Percentiles rank a stretch among this genome's conserved stretches.
Evolutionary conservation across 2,113 vertebrate species (phyloP).

Genomic region (Ctenodactylus gundi): DNA sequence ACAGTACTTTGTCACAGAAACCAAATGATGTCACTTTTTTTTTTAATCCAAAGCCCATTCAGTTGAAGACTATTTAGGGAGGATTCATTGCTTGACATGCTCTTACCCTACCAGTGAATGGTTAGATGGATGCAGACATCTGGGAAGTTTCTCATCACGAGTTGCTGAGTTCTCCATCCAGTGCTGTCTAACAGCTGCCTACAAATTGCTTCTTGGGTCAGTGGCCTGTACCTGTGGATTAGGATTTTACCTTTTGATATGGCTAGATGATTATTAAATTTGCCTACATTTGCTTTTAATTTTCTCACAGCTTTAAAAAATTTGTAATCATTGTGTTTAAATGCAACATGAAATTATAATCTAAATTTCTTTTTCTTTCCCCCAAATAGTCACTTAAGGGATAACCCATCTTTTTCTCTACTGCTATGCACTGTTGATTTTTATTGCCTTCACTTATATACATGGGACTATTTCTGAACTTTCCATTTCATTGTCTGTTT

Average conservation of each 20-base stretch:
- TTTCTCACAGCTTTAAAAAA: background rate
- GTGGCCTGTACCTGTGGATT: background rate
- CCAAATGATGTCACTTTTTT: background rate
- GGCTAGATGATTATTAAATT: background rate
- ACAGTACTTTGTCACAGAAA: background rate
- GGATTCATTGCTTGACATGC: background rate
- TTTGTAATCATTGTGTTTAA: background rate
- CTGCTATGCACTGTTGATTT: background rate
- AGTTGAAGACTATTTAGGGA: background rate
- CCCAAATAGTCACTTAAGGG: background rate
- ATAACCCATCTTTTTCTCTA: background rate
- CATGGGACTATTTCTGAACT: background rate
- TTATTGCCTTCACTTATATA: background rate
- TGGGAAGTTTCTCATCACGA: background rate
- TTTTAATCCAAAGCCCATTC: background rate
- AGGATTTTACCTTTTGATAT: background rate
- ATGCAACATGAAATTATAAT: background rate
- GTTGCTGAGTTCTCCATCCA: background rate
- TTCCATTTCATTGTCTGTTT: background rate
- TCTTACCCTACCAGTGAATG: background rate
- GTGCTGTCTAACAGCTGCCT: background rate
- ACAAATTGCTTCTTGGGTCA: background rate
- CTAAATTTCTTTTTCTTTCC: background rate
- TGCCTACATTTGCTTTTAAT: background rate
- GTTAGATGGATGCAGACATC: background rate